Conservation (phyloP, 2,888 invertebrate species). For the Vanessa cardui region DNA sequence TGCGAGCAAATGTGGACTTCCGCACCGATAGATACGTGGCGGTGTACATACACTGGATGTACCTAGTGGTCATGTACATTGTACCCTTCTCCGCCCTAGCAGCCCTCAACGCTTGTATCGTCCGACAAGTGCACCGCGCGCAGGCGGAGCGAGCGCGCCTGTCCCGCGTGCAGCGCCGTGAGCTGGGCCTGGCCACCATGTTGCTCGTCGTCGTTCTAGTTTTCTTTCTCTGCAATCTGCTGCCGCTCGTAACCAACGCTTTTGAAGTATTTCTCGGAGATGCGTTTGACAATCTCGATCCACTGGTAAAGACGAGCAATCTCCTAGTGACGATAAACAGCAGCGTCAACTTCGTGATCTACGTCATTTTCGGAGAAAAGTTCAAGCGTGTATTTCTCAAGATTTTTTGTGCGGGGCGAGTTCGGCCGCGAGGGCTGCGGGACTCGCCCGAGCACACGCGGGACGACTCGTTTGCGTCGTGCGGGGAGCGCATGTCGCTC, state of each 20-base stretch:
- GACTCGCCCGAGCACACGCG: constrained; percentile 87
- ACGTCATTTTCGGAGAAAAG: constrained; percentile 98
- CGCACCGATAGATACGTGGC: constrained; percentile 89
- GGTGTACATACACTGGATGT: constrained; percentile 97
- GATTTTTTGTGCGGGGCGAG: constrained; percentile 87
- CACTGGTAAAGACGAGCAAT: constrained; percentile 92
- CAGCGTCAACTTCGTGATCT: constrained; percentile 98
- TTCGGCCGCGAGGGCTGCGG: constrained; percentile 78
- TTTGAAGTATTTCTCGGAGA: constrained; percentile 88
- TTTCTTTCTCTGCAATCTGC: constrained; percentile 95
- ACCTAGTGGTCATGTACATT: constrained; percentile 96
- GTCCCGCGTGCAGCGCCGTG: constrained; percentile 94
- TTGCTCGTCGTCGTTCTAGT: constrained; percentile 96
- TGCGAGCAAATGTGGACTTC: constrained; percentile 86
- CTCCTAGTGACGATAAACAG: constrained; percentile 98
- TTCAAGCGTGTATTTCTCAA: constrained; percentile 94
- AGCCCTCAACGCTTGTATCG: constrained; percentile 95
- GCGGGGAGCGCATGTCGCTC: constrained; percentile 88
- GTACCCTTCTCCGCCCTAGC: constrained; percentile 95
- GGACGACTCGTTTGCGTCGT: constrained; percentile 92
- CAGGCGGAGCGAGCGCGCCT: constrained; percentile 94
- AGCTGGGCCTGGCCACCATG: constrained; percentile 97
- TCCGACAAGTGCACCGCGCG: constrained; percentile 93
- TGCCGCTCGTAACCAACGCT: constrained; percentile 93
- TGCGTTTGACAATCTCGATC: constrained; percentile 77